Evolutionary conservation across 2,113 vertebrate species (phyloP).

Genomic region (Xenus cinereus): DNA sequence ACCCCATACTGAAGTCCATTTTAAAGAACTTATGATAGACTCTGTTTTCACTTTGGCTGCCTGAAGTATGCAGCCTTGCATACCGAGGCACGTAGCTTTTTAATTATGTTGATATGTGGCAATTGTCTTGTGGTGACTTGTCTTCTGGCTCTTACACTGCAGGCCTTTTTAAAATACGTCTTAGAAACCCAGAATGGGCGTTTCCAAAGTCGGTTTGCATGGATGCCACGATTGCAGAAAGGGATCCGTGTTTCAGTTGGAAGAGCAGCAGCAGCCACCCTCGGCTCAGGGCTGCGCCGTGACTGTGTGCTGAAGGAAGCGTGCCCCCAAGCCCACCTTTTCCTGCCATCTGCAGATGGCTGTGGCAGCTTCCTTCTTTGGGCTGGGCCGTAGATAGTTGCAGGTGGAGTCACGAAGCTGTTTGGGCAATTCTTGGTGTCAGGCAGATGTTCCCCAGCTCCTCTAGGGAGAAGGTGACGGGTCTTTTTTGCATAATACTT

Average conservation of each 20-base stretch:
- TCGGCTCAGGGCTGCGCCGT: neutral
- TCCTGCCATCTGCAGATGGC: neutral
- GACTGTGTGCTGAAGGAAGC: neutral
- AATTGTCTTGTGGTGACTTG: conserved; percentile 65
- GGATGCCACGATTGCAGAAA: neutral
- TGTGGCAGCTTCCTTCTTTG: neutral
- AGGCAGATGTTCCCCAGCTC: neutral
- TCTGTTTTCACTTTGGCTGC: conserved; percentile 16
- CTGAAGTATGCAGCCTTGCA: conserved; percentile 1
- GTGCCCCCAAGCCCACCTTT: neutral
- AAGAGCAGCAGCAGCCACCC: neutral
- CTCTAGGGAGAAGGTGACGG: neutral
- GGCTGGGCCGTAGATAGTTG: neutral
- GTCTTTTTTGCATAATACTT: conserved; percentile 49
- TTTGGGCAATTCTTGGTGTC: neutral
- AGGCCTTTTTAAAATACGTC: neutral
- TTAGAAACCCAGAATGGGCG: neutral
- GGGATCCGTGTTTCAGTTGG: neutral
- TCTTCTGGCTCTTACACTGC: neutral
- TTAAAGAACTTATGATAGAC: neutral
- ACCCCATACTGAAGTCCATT: conserved; percentile 17
- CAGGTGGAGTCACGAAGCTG: neutral
- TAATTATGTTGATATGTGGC: conserved; percentile 64
- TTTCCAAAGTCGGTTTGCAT: neutral
- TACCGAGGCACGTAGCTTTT: conserved; percentile 34